These are phyloP conservation scores for Rotaria magnacalcarata DNA, from an alignment of 2,888 invertebrate species.

Conservation along the genomic window DNA sequence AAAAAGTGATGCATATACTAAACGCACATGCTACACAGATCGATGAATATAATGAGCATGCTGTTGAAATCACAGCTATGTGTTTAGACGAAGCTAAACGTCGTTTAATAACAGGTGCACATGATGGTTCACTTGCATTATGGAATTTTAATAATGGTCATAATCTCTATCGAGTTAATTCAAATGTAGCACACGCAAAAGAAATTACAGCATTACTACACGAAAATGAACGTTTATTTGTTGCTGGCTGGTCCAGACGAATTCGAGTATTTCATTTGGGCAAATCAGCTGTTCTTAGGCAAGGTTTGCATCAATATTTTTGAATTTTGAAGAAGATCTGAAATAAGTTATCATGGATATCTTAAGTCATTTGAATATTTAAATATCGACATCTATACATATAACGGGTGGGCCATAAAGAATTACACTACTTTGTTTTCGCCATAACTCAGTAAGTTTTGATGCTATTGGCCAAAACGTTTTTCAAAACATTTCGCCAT, in stretches of 20 bases:
- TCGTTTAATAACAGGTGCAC: conserved; percentile 72
- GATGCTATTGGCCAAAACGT: no score
- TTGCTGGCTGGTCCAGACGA: conserved; percentile 73
- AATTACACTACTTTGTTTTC: no score
- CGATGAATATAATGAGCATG: conserved; percentile 66
- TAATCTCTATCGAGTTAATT: conserved; percentile 53
- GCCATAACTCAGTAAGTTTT: no score
- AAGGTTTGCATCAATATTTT: not conserved
- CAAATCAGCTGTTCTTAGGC: conserved; percentile 19
- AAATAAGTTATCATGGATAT: no score
- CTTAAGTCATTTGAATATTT: no score
- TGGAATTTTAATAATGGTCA: conserved; percentile 78
- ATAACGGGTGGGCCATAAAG: no score
- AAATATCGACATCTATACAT: no score
- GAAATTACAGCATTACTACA: conserved; percentile 64
- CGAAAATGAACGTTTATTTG: conserved; percentile 66
- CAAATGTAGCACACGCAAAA: conserved; percentile 60
- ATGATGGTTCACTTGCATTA: conserved; percentile 73
- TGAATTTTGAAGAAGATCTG: no score
- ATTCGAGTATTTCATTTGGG: conserved; percentile 66
- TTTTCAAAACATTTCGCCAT: no score
- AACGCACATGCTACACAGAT: conserved; percentile 63
- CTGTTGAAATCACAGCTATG: conserved; percentile 72
- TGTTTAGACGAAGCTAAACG: conserved; percentile 72
- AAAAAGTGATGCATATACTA: conserved; percentile 59